A percentile compares a stretch with the other conserved stretches of the same genome.
Conservation (phyloP, 2,888 invertebrate genomes). For the Drosophila vallismaia region DNA sequence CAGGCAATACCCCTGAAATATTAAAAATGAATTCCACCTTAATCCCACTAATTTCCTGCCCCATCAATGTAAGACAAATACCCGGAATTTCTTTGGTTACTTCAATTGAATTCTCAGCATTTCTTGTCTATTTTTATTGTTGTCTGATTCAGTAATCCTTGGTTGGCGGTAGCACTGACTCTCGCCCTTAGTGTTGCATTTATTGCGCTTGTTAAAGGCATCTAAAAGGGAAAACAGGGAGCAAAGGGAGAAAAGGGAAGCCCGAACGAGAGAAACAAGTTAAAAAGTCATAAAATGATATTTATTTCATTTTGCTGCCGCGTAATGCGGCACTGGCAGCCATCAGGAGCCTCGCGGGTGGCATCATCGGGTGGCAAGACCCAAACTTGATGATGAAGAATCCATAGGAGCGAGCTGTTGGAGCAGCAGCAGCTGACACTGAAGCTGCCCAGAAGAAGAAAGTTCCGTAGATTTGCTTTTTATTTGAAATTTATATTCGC, state of each 20-base stretch:
- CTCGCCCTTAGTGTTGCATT: slow-evolving; percentile 60
- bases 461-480: slow-evolving; percentile 74
- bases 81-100: slow-evolving; percentile 3
- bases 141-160: slow-evolving; percentile 2
- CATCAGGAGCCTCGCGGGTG: slow-evolving; percentile 62
- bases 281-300: slow-evolving; percentile 78
- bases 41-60: not conserved
- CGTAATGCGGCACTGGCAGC: slow-evolving; percentile 61
- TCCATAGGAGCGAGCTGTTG: slow-evolving; percentile 18
- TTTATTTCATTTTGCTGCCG: slow-evolving; percentile 73
- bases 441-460: slow-evolving; percentile 35
- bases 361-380: slow-evolving; percentile 52
- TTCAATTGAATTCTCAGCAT: not conserved
- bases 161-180: not conserved
- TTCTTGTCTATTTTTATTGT: not conserved
- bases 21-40: not conserved
- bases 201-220: slow-evolving; percentile 76
- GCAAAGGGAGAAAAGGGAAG: slow-evolving; percentile 15
- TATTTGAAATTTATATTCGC: slow-evolving; percentile 76
- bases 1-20: too few relatives aligned
- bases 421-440: slow-evolving; percentile 33
- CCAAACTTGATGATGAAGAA: slow-evolving; percentile 28
- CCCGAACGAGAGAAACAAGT: slow-evolving; percentile 59
- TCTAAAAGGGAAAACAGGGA: slow-evolving; percentile 11
- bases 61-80: not conserved